phyloP scores from a whole-genome alignment of 2,888 invertebrate genomes.

The Helobdella robusta region DNA sequence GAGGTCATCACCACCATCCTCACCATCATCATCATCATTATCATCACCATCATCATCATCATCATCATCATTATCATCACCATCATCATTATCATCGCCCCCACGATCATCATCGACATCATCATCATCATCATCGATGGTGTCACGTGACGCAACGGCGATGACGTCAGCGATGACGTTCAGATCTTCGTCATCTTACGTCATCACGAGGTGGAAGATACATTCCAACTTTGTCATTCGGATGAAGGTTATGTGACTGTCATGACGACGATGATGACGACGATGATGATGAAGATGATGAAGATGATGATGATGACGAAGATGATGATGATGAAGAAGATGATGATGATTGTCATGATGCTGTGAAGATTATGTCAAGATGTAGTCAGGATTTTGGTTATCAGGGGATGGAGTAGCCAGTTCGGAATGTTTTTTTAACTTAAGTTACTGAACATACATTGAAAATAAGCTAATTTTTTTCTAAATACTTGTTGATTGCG shows the following conservation, averaged over 20 bases:
- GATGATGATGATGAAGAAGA: neutral
- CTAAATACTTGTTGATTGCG: no score
- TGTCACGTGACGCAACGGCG: neutral
- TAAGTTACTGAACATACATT: no score
- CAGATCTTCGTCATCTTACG: conserved; percentile 20
- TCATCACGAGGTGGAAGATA: conserved; percentile 24
- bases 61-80: conserved; percentile 19
- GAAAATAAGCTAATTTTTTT: no score
- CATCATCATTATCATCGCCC: conserved; percentile 14
- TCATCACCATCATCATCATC: conserved; percentile 19
- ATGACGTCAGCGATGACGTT: conserved; percentile 15
- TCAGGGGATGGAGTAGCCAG: no score
- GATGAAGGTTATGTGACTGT: conserved; percentile 20
- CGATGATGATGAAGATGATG: conserved; percentile 1
- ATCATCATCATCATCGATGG: neutral
- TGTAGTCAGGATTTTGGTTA: no score
- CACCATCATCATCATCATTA: conserved; percentile 16
- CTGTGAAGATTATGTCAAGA: no score
- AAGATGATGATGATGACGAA: neutral
- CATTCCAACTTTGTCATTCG: conserved; percentile 22
- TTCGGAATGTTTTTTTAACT: no score
- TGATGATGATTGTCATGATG: no score
- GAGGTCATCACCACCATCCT: neutral
- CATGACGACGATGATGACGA: conserved; percentile 3
- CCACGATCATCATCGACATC: conserved; percentile 9